These are phyloP conservation scores for Siniperca knerii DNA, from an alignment of 2,113 vertebrate species.

Conservation along the genomic window DNA sequence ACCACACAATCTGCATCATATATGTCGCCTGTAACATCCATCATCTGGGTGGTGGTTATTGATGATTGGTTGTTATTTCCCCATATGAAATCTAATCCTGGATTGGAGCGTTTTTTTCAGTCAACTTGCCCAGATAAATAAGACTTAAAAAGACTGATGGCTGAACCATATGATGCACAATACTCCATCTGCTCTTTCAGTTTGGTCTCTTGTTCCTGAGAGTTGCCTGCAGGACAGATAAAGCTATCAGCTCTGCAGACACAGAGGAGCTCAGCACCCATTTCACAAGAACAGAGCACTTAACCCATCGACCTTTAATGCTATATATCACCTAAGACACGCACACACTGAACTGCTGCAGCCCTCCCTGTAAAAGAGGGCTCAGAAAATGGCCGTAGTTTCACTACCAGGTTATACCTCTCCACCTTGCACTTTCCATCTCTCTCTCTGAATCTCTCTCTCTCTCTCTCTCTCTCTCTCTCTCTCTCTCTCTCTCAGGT, in stretches of 20 bases:
- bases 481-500: conserved; percentile 5
- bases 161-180: background rate
- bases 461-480: background rate
- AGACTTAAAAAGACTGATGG: background rate
- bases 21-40: conserved; percentile 14
- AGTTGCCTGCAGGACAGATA: conserved; percentile 29
- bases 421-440: conserved; percentile 36
- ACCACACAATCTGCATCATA: background rate
- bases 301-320: conserved; percentile 64
- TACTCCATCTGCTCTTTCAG: conserved; percentile 45
- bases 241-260: conserved; percentile 46
- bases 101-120: background rate
- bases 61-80: background rate
- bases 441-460: conserved; percentile 1
- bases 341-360: conserved; percentile 12
- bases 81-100: background rate
- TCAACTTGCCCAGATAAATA: background rate
- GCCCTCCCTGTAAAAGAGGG: conserved; percentile 5
- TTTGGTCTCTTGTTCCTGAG: conserved; percentile 21
- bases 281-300: conserved; percentile 65
- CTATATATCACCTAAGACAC: conserved; percentile 58
- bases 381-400: conserved; percentile 38
- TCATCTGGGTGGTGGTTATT: background rate
- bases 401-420: conserved; percentile 1
- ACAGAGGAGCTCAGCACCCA: conserved; percentile 39